Evolutionary conservation across 2,888 invertebrate species (phyloP).

Genomic region (Embidobia sp.): DNA sequence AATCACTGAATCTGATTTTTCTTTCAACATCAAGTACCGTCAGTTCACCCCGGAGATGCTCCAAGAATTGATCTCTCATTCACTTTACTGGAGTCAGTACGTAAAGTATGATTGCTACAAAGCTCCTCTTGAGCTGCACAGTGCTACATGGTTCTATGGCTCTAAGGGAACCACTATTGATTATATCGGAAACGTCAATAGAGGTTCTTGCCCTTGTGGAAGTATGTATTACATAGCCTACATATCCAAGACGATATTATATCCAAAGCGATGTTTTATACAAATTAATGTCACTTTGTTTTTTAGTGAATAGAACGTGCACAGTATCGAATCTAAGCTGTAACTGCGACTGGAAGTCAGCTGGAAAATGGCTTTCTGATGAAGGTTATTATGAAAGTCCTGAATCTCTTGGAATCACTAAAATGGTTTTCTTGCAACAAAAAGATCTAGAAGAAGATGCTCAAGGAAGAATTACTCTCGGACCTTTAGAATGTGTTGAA

Average conservation of each 20-base stretch:
- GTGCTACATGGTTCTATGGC: slow-evolving; percentile 94
- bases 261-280: too few species aligned
- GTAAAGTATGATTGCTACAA: slow-evolving; percentile 95
- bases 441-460: slow-evolving; percentile 91
- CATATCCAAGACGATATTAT: too few species aligned
- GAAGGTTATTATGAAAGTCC: slow-evolving; percentile 92
- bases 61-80: slow-evolving; percentile 94
- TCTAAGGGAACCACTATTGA: slow-evolving; percentile 91
- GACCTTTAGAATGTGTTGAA: slow-evolving; percentile 96
- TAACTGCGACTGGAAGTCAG: slow-evolving; percentile 92
- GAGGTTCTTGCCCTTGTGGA: slow-evolving; percentile 84
- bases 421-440: slow-evolving; percentile 95
- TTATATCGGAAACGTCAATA: slow-evolving; percentile 90
- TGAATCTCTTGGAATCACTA: slow-evolving; percentile 92
- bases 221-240: slow-evolving; percentile 74
- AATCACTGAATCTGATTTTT: slow-evolving; percentile 89
- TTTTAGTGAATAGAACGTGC: slow-evolving; percentile 89
- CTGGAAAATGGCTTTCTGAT: slow-evolving; percentile 94
- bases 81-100: slow-evolving; percentile 93
- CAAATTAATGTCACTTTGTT: too few species aligned
- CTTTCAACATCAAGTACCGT: slow-evolving; percentile 92
- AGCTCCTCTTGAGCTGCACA: slow-evolving; percentile 92
- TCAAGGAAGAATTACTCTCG: slow-evolving; percentile 92
- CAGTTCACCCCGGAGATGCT: slow-evolving; percentile 96
- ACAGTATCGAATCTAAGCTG: slow-evolving; percentile 91